Conservation (phyloP, 1,140 invertebrate genomes). For the Chionoecetes opilio region DNA sequence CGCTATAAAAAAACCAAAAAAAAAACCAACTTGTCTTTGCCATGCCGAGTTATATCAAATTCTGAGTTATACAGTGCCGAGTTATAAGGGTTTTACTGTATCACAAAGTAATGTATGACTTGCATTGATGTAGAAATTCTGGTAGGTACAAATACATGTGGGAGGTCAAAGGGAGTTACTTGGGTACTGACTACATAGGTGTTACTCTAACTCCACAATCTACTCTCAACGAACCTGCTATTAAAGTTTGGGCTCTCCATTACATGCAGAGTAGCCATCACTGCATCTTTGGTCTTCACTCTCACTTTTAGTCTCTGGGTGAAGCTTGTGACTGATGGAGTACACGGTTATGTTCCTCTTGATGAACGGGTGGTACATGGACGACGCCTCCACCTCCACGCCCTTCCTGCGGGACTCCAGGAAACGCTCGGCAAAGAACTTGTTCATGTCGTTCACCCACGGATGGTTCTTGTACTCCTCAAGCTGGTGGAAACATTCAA, state of each 20-base stretch:
- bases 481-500: conserved; percentile 84
- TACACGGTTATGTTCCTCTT: conserved; percentile 59
- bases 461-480: conserved; percentile 90
- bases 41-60: too few species aligned
- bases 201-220: too few species aligned
- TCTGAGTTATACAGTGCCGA: too few species aligned
- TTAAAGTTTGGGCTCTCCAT: conserved; percentile 61
- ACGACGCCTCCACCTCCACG: conserved; percentile 27
- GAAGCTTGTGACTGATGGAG: conserved; percentile 27
- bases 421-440: conserved; percentile 87
- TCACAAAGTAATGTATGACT: too few species aligned
- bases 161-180: too few species aligned
- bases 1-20: too few species aligned
- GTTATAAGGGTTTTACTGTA: too few species aligned
- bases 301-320: background rate
- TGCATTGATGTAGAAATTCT: too few species aligned
- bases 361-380: conserved; percentile 38
- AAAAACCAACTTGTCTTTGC: too few species aligned
- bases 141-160: too few species aligned
- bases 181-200: too few species aligned
- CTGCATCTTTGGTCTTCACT: background rate
- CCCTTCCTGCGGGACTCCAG: conserved; percentile 84
- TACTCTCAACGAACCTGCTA: background rate
- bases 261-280: background rate
- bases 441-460: conserved; percentile 90